Base-by-base conservation (phyloP, 1,140 invertebrate species). In the Cheumatopsyche charites region DNA sequence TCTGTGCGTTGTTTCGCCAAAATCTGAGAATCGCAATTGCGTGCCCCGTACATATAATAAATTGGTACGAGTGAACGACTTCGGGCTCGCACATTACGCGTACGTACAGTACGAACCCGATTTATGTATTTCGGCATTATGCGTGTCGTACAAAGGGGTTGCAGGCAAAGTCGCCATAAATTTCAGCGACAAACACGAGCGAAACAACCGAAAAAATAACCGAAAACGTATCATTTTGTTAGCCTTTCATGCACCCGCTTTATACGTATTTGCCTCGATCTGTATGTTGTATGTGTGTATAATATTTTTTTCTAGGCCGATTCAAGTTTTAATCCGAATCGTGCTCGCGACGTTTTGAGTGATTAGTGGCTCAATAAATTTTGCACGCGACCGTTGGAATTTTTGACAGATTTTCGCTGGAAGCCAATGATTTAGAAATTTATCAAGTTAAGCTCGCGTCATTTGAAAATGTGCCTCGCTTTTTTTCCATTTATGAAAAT, bases 141-240 rank as follows among this genome's bases (percentile, higher is more conserved):
- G 9, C 9, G 29, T 9, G 29, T 36, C 3, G 29, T 3, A 36
- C 29, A 36, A 36, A 52, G 47, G 47, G 15, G 4, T 17, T 52
- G 47, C 47, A 52, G 15, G 47, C 47, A 52, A 9, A 52, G 19
- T 52, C 47, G 29, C 15, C 13, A 52, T 52, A 52, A 52, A 52
- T 52, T 52, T 52, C 15, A 17, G 47, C 0, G 19, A 52, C 47
- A 6, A 36, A 36, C 29, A 36, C 29, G 9, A 4, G 9, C 29
- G 29, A 3, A 9, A 36, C 3, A 36, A 36, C 29, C 3, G 9
- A 36, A 36, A 36, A 36, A 36, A 36, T 4, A 36, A 36, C 29
- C 58, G 58, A 62, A 62, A 62, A 62, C 23, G 58, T 62, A 62
- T 62, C 58, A 62, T 62, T 26, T 62, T 23, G 9, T 63, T 42